phyloP scores from a whole-genome alignment of 1,140 invertebrate genomes.

The Diprion similis region DNA sequence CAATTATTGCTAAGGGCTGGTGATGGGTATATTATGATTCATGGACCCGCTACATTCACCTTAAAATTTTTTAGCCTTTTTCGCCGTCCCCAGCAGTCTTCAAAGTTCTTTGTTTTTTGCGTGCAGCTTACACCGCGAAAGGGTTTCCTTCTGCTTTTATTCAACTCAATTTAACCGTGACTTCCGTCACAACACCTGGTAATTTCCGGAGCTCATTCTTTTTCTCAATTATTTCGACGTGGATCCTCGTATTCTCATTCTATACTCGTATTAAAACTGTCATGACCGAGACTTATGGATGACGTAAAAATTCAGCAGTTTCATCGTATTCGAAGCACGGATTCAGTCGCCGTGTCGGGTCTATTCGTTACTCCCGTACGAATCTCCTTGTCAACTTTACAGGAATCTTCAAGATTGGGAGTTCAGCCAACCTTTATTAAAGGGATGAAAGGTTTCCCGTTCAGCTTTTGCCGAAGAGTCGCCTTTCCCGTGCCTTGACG shows the following conservation, averaged over 20 bases:
- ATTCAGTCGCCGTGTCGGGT: too few relatives aligned
- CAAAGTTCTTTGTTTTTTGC: not conserved
- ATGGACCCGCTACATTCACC: not conserved
- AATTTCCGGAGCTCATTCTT: not conserved
- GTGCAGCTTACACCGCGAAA: not conserved
- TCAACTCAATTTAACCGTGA: not conserved
- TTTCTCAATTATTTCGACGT: not conserved
- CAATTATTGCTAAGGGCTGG: too few relatives aligned
- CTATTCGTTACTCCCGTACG: too few relatives aligned
- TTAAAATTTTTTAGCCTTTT: not conserved
- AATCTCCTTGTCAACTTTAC: not conserved
- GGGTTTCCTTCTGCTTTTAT: not conserved
- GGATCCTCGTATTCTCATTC: not conserved
- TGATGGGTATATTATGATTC: not conserved
- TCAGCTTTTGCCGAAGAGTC: not conserved
- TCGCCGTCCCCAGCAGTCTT: not conserved
- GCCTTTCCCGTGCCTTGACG: not conserved
- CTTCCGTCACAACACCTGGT: not conserved
- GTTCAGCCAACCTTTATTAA: not conserved
- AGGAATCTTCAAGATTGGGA: not conserved
- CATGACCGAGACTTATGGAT: too few relatives aligned
- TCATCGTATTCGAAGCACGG: too few relatives aligned
- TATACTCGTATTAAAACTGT: too few relatives aligned
- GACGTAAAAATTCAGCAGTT: too few relatives aligned
- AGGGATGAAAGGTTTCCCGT: not conserved